Evolutionary conservation across 2,888 invertebrate genomes (phyloP).

Genomic region (Cheilosia scutellata): DNA sequence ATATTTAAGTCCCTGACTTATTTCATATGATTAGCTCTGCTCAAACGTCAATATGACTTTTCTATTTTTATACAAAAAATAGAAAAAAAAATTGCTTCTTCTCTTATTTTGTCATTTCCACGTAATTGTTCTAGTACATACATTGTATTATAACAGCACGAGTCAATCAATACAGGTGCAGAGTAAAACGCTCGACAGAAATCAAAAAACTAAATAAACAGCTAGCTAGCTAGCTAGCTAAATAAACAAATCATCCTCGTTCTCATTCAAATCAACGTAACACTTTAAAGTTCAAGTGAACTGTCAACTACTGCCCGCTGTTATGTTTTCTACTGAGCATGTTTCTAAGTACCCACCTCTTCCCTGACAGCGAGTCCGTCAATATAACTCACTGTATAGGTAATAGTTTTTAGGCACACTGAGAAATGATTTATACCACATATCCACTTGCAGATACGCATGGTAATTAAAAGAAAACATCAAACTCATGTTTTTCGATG

Average conservation of each 20-base stretch:
- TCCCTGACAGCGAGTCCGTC: background rate
- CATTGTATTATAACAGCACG: background rate
- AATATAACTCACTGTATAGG: background rate
- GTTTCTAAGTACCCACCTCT: slow-evolving; percentile 3
- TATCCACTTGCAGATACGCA: background rate
- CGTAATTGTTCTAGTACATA: background rate
- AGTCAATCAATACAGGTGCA: background rate
- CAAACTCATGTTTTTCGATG: slow-evolving; percentile 42
- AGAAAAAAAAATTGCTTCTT: background rate
- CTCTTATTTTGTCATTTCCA: slow-evolving; percentile 5
- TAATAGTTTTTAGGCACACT: background rate
- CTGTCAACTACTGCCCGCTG: slow-evolving; percentile 18
- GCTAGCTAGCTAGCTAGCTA: background rate
- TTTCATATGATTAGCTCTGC: background rate
- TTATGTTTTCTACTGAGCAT: slow-evolving; percentile 11
- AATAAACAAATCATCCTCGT: slow-evolving; percentile 28
- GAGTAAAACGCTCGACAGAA: background rate
- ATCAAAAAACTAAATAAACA: background rate
- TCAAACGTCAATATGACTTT: slow-evolving; percentile 6
- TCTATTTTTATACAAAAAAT: slow-evolving; percentile 8
- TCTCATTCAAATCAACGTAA: slow-evolving; percentile 22
- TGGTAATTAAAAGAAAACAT: slow-evolving; percentile 36
- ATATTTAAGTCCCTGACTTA: background rate
- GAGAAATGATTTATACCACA: background rate
- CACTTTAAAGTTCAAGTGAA: slow-evolving; percentile 25